Base-by-base conservation (phyloP, 2,888 invertebrate genomes). In the Chelonus formosanus region DNA sequence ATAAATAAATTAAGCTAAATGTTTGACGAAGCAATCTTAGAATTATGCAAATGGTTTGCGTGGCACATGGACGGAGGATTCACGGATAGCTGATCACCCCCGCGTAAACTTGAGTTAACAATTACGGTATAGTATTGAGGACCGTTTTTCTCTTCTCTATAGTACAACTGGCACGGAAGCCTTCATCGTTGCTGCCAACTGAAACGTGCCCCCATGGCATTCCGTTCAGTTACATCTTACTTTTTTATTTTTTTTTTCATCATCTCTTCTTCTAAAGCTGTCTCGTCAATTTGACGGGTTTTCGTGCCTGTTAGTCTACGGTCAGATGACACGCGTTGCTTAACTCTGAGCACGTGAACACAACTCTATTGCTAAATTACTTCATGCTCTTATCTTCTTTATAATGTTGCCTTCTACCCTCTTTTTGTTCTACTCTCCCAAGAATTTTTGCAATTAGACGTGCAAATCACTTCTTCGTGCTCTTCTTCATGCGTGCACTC, bases 81-180 rank as follows among this genome's bases (percentile, higher is more conserved):
- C 56, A 67, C 60, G 67, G 63, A 67, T 67, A 60, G 67, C 31
- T 63, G 63, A 32, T 52, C 63, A 67, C 62, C 66, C 66, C 57
- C 56, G 66, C 45, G 45, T 47, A 20, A 40, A 45, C 55, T 66
- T 40, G 48, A 60, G 55, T 43, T 47, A 48, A 47, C 66, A 67
- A 67, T 67, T 67, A 67, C 66, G 53, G 66, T 62, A 62, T 40
- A 40, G 48, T 52, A 60, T 62, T 36, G 52, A 58, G 55, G 58
- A 67, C 62, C 53, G 62, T 66, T 62, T 44, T 52, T 53, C 47
- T 43, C 31, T 47, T 47, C 10, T 52, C 52, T 52, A 7, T 8
- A 6, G 34, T 52, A 43, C 44, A 50, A 34, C 44, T 53, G 45
- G 59, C 59, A 58, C 58, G 59, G 35, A 57, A 55, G 57, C 63